Percentiles rank a stretch among this genome's conserved stretches.
Conservation (phyloP, 2,113 vertebrate species). For the cattle (Bos taurus) region ARS-UCD2.0 NC_037344.1:6952501-6953000, state of each 20-base stretch:
- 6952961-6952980: rapidly evolving
- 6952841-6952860: not conserved
- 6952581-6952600: not conserved
- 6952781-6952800: not conserved
- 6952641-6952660: not conserved
- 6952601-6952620: not conserved
- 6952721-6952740: not conserved
- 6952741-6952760: not conserved
- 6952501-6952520: not conserved
- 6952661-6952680: not conserved
- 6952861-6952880: not conserved
- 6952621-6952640: not conserved
- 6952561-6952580: not conserved
- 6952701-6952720: not conserved
- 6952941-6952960: not conserved
- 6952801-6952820: not conserved
- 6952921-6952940: not conserved
- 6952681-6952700: not conserved
- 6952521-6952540: not conserved
- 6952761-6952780: not conserved
- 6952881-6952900: not conserved
- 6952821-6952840: not conserved
- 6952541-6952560: not conserved
- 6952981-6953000: too few relatives aligned
- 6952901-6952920: not conserved